These are phyloP conservation scores for Leptothorax acervorum DNA, from an alignment of 2,888 invertebrate species.

Conservation along the genomic window DNA sequence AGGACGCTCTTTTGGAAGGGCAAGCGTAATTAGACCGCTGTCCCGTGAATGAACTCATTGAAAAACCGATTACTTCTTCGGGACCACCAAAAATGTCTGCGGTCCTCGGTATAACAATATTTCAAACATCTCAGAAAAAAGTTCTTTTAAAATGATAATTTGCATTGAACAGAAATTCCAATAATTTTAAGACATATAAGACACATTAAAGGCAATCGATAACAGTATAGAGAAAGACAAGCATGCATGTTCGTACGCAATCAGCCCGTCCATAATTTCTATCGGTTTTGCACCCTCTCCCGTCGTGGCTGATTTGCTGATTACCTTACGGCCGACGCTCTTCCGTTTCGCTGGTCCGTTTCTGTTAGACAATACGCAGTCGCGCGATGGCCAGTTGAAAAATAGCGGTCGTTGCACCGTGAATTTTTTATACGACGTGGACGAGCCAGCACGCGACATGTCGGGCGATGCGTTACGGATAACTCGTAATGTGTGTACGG, in stretches of 20 bases:
- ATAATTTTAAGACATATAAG: not conserved
- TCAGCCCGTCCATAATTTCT: not conserved
- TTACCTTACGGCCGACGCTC: slow-evolving; percentile 10
- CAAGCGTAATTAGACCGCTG: slow-evolving; percentile 23
- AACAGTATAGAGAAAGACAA: not conserved
- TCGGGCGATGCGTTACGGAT: slow-evolving; percentile 45
- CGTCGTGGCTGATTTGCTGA: slow-evolving; percentile 10
- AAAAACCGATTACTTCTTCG: not conserved
- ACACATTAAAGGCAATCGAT: slow-evolving; percentile 2
- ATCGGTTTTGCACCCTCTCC: not conserved
- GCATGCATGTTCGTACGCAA: not conserved
- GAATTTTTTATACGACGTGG: slow-evolving; percentile 68
- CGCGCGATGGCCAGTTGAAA: slow-evolving; percentile 49
- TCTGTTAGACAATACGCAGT: slow-evolving; percentile 10
- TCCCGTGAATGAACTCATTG: not conserved
- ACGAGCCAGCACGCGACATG: slow-evolving; percentile 44
- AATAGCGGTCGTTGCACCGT: slow-evolving; percentile 64
- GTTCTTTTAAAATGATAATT: not conserved
- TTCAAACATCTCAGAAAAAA: not conserved
- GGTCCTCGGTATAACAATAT: not conserved
- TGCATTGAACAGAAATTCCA: not conserved
- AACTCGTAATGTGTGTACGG: slow-evolving; percentile 20
- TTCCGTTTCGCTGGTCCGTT: slow-evolving; percentile 1
- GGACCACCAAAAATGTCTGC: not conserved
- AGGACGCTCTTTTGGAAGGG: not conserved